Percentiles rank a stretch among this genome's conserved stretches.
Evolutionary conservation across 1,140 invertebrate species (phyloP).

Genomic region (Oedothorax gibbosus): DNA sequence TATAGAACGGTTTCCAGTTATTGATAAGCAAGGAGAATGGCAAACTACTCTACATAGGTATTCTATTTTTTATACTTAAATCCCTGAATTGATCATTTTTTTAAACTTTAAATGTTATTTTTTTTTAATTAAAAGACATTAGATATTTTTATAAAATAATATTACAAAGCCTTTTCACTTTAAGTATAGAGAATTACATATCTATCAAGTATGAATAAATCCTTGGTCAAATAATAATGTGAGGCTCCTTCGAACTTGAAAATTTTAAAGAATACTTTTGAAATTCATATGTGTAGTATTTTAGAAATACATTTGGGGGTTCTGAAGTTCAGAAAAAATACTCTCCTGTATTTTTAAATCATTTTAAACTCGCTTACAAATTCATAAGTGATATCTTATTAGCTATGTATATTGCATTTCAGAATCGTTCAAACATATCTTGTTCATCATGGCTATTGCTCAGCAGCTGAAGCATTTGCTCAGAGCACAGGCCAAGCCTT

Average conservation of each 20-base stretch:
- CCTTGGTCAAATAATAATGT: no score
- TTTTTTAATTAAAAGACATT: neutral
- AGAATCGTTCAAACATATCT: constrained; percentile 98
- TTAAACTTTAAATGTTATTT: neutral
- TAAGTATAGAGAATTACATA: no score
- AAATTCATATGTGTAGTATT: no score
- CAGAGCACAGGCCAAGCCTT: constrained; percentile 89
- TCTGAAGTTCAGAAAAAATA: no score
- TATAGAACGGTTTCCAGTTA: constrained; percentile 89
- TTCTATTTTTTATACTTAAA: constrained; percentile 31
- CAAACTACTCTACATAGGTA: constrained; percentile 72
- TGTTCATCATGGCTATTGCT: constrained; percentile 97
- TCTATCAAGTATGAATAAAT: no score
- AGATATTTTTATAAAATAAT: neutral
- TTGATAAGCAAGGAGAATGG: constrained; percentile 89
- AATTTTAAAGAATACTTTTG: no score
- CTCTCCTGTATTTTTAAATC: constrained; percentile 62
- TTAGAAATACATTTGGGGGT: no score
- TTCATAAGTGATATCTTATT: neutral
- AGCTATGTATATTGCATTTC: constrained; percentile 52
- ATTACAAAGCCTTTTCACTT: neutral
- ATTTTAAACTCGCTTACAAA: neutral
- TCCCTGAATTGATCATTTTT: neutral
- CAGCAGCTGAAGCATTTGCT: constrained; percentile 96
- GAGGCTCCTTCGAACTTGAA: no score